A percentile compares a stretch with the other conserved stretches of the same genome.
Evolutionary conservation across 2,113 vertebrate species (phyloP).

Genomic region (Motacilla alba): DNA sequence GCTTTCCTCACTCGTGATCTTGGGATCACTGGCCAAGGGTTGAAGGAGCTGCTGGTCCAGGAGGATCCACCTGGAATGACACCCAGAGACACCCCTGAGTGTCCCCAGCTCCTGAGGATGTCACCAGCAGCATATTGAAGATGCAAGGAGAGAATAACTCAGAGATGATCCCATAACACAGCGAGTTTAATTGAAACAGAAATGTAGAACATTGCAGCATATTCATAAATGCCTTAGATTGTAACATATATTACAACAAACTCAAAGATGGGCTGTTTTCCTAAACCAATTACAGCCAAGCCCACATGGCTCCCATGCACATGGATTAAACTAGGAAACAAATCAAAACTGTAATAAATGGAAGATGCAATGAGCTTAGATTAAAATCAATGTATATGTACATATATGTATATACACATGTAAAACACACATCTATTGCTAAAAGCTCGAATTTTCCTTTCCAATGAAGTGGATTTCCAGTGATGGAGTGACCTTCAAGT

Average conservation of each 20-base stretch:
- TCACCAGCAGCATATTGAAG: fast-evolving
- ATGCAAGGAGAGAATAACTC: not conserved
- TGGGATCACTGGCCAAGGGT: not conserved
- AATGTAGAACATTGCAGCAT: fast-evolving
- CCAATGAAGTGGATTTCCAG: not conserved
- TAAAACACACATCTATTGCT: not conserved
- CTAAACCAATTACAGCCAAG: not conserved
- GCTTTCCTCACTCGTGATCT: fast-evolving
- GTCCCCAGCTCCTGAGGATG: not conserved
- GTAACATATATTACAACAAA: not conserved
- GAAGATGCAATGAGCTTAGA: fast-evolving
- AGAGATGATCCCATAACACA: not conserved
- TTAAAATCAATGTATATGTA: not conserved
- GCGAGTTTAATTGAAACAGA: not conserved
- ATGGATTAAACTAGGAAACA: not conserved
- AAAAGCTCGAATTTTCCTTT: not conserved
- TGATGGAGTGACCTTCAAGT: not conserved
- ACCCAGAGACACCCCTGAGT: not conserved
- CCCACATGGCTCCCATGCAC: not conserved
- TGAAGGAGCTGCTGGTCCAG: not conserved
- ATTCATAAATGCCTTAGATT: too few species aligned
- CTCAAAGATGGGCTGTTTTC: not conserved
- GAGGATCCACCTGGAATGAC: not conserved
- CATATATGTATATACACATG: not conserved
- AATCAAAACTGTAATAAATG: not conserved